Evolutionary conservation across 1,140 invertebrate species (phyloP).

Genomic region (Heliconius melpomene): DNA sequence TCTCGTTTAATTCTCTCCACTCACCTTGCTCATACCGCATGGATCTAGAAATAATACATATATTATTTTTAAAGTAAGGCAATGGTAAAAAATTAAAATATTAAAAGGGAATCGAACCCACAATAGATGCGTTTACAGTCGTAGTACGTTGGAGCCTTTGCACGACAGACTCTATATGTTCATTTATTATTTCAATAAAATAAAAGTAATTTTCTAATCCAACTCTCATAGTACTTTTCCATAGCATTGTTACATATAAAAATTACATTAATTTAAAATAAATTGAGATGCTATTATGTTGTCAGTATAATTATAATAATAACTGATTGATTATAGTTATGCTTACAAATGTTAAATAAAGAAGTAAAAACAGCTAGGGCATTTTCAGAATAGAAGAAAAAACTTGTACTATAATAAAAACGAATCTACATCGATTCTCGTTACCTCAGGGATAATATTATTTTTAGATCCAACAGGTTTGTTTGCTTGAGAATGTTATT

Average conservation of each 20-base stretch:
- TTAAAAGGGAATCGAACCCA: too few species aligned
- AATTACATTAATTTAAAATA: background rate
- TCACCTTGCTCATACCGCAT: too few species aligned
- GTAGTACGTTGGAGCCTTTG: too few species aligned
- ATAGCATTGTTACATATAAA: background rate
- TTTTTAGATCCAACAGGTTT: conserved; percentile 1
- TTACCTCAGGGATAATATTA: background rate
- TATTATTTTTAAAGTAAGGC: too few species aligned
- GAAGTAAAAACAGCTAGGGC: background rate
- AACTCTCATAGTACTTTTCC: conserved; percentile 8
- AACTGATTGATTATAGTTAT: background rate
- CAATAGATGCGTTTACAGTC: background rate
- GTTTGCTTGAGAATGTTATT: background rate
- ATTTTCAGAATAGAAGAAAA: background rate
- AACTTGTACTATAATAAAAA: background rate
- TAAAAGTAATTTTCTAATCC: background rate
- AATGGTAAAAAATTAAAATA: too few species aligned
- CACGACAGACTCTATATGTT: background rate
- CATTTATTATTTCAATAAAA: background rate
- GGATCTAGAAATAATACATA: too few species aligned
- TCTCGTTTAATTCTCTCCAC: too few species aligned
- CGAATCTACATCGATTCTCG: background rate
- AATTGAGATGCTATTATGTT: background rate
- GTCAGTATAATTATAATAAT: background rate
- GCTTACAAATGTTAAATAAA: background rate